phyloP scores from a whole-genome alignment of 2,888 invertebrate genomes.

The Heliconius ismenius region DNA sequence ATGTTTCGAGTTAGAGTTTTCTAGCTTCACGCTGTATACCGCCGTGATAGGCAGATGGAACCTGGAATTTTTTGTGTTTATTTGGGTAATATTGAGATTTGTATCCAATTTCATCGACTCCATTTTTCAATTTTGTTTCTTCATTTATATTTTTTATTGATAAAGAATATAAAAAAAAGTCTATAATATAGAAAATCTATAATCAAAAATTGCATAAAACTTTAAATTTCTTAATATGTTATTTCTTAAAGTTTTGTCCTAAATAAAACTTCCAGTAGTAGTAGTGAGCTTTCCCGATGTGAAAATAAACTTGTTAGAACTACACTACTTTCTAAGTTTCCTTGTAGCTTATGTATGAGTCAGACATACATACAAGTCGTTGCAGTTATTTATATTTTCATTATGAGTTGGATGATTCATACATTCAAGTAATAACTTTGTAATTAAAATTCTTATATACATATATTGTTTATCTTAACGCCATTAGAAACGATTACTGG shows the following conservation, averaged over 20 bases:
- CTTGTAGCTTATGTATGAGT: conserved; percentile 4
- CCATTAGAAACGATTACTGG: background rate
- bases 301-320: conserved; percentile 16
- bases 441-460: conserved; percentile 9
- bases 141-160: no score
- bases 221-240: background rate
- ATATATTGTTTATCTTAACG: conserved; percentile 4
- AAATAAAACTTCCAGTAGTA: background rate
- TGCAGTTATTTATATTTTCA: background rate
- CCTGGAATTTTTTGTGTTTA: no score
- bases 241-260: background rate
- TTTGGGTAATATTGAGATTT: no score
- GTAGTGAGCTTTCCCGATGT: conserved; percentile 16
- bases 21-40: no score
- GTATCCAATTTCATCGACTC: no score
- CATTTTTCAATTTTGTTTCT: no score
- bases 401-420: conserved; percentile 9
- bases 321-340: conserved; percentile 8
- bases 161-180: no score
- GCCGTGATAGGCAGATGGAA: no score
- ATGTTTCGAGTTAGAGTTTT: no score
- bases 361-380: background rate
- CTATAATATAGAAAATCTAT: no score
- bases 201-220: background rate
- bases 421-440: background rate